Conservation (phyloP, 2,888 invertebrate genomes). For the Dolichomitus sp. region DNA sequence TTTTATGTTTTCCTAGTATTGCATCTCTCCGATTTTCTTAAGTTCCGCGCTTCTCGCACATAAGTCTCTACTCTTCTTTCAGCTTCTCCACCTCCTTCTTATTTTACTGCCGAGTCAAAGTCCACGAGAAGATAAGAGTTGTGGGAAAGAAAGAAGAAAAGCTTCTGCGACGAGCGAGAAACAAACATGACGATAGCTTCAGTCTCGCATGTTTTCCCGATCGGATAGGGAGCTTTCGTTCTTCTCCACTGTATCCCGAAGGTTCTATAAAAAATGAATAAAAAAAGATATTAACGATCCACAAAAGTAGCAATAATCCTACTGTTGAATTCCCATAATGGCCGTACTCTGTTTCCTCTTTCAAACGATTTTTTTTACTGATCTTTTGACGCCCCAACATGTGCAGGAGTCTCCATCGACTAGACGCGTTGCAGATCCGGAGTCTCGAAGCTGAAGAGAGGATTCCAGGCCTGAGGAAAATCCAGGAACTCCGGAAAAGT, state of each 20-base stretch:
- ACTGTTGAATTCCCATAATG: neutral
- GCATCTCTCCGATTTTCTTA: constrained; percentile 67
- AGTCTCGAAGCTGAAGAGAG: constrained; percentile 4
- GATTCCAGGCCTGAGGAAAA: neutral
- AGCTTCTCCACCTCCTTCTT: constrained; percentile 52
- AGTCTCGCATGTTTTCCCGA: constrained; percentile 70
- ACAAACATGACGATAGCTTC: neutral
- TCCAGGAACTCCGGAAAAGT: constrained; percentile 9
- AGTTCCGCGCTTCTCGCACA: constrained; percentile 60
- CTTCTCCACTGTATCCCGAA: constrained; percentile 67
- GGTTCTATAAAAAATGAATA: neutral
- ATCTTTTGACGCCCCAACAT: neutral
- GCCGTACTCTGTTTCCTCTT: neutral
- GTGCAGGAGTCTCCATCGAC: constrained; percentile 1
- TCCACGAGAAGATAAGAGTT: neutral
- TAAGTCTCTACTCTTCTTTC: constrained; percentile 44
- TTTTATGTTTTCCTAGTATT: constrained; percentile 67
- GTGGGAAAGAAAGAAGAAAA: neutral
- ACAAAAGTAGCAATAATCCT: neutral
- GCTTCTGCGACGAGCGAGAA: neutral
- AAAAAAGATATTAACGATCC: constrained; percentile 6
- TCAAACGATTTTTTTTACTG: neutral
- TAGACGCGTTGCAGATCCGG: constrained; percentile 25
- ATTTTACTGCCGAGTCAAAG: constrained; percentile 7
- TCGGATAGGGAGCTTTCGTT: constrained; percentile 72